Base-by-base conservation (phyloP, 2,797 vertebrate species). In the Platyrinchus mystaceus region DNA sequence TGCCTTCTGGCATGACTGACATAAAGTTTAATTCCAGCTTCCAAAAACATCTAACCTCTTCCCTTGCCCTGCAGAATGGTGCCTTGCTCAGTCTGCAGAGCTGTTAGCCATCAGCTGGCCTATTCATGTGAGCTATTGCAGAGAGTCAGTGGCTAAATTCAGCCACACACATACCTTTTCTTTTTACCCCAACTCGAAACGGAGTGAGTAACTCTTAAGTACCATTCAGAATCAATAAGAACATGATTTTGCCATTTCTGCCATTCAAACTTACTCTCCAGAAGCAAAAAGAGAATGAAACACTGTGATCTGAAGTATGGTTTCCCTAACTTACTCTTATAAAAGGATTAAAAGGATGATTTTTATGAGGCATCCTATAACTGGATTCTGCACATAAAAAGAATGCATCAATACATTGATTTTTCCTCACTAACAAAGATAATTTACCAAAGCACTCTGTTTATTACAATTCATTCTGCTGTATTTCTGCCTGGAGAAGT, bases 351-450 rank as follows among this genome's bases (percentile, higher is more conserved):
- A 94, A 96, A 86, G 55, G 62, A 87, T 66, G 55, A 94, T 62
- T 96, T 96, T 96, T 93, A 93, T 79, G 71, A 96, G 44, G 53
- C 30, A 53, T 89, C 60, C 56, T 67, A 12, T 77, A 94, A 94
- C 64, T 91, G 75, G 60, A 53, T 97, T 90, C 84, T 94, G 53
- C 39, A 70, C 55, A 85, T 89, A 70, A 82, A 96, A 95, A 95
- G 58, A 80, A 93, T 24, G 75, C 90, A 81, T 94, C 63, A 78
- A 81, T 95, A 58, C 14, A 90, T 89, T 46, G 91, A 90, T 85
- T 91, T 80, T 87, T 74, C 82, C 95, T 95, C 78, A 83, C 71
- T 96, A 96, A 95, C 89, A 95, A 96, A 97, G 91, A 93, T 89
- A 96, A 97, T 95, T 95, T 93, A 79, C 66, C 69, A 90, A 95